Base-by-base conservation (phyloP, 2,797 vertebrate genomes). In the Falco peregrinus region DNA sequence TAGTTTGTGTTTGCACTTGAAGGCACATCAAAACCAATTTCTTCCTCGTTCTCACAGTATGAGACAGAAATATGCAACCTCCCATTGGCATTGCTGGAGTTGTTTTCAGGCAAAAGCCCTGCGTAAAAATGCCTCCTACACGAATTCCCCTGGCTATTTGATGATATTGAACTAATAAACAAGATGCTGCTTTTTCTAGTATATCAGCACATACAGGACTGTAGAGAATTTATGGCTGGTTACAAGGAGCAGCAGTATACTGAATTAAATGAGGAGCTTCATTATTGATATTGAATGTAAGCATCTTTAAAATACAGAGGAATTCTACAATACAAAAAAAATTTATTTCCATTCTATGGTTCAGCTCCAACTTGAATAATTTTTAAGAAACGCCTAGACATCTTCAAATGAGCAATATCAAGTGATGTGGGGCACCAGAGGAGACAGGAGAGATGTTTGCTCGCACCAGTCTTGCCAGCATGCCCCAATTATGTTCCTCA, bases 121-220 rank as follows among this genome's bases (percentile, higher is more conserved):
- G 14, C 29, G 53, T 70, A 90, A 93, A 92, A 93, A 50, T 47
- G 26, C 22, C 71, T 91, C 53, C 43, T 89, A 53, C 75, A 65
- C 39, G 35, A 89, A 87, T 60, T 83, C 60, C 50, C 57, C 22
- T 15, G 21, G 75, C 24, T 80, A 60, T 68, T 54, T 71, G 33
- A 83, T 84, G 33, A 75, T 73, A 90, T 4, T 60, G 69, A 91
- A 90, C 60, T 65, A 89, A 84, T 73, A 93, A 93, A 89, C 71
- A 70, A 80, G 53, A 93, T 47, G 37, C 47, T 80, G 67, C 10
- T 47, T 83, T 70, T 78, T 91, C 73, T 59, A 93, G 80, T 53
- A 39, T 63, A 53, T 61, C 71, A 94, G 75, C 70, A 93, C 64
- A 90, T 57, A 43, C 12, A 89, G 29, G 53, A 47, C 88, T 77